These are phyloP conservation scores for Eptatretus burgeri DNA, from an alignment of 2,113 vertebrate genomes.

Conservation along the genomic window DNA sequence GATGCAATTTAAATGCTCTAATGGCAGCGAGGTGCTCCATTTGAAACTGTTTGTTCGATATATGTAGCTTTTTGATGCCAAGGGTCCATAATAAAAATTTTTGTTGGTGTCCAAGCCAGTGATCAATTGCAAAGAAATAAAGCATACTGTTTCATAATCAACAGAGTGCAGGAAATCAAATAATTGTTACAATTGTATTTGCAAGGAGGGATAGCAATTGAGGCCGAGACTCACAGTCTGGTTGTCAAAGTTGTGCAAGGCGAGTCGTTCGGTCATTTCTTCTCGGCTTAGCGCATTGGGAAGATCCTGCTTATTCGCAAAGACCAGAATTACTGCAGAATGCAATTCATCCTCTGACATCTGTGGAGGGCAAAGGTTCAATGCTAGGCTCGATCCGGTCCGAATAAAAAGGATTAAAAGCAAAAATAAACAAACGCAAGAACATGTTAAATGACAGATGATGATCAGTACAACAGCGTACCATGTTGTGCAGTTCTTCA, in stretches of 20 bases:
- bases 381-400: not conserved
- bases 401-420: not conserved
- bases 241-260: slow-evolving; percentile 28
- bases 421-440: not conserved
- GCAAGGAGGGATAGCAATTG: not conserved
- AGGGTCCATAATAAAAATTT: too few species aligned
- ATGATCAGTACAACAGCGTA: slow-evolving; percentile 12
- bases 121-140: not conserved
- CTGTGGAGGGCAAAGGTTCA: slow-evolving; percentile 14
- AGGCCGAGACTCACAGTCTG: slow-evolving; percentile 23
- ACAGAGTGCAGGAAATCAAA: not conserved
- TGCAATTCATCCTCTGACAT: slow-evolving; percentile 46
- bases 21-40: too few species aligned
- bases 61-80: too few species aligned
- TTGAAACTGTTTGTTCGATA: too few species aligned
- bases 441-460: not conserved
- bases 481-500: slow-evolving; percentile 62
- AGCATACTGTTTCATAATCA: not conserved
- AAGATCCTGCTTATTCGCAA: slow-evolving; percentile 79
- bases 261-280: slow-evolving; percentile 49
- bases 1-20: too few species aligned
- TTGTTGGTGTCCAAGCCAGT: too few species aligned
- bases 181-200: not conserved
- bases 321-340: slow-evolving; percentile 45
- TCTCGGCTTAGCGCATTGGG: slow-evolving; percentile 48